phyloP scores from a whole-genome alignment of 2,888 invertebrate species.

The Physocephala rufipes region DNA sequence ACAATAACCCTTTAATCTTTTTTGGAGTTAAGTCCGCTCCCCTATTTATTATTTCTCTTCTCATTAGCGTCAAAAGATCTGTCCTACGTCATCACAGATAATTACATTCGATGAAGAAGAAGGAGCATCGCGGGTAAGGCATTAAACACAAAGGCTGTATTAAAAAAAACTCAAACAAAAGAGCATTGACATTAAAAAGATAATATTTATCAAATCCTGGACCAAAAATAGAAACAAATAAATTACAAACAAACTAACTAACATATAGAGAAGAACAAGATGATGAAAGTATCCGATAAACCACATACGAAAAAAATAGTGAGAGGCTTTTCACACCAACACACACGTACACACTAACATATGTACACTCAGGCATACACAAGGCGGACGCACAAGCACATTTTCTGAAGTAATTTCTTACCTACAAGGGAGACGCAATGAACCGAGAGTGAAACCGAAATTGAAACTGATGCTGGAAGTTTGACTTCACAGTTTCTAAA shows the following conservation, averaged over 20 bases:
- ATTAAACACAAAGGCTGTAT: not conserved
- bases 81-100: no score
- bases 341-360: not conserved
- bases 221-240: slow-evolving; percentile 18
- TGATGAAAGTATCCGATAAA: no score
- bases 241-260: slow-evolving; percentile 15
- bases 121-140: not conserved
- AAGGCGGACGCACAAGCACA: no score
- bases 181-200: not conserved
- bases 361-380: not conserved
- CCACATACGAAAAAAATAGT: no score
- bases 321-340: not conserved
- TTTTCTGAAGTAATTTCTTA: no score
- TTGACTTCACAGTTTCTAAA: no score
- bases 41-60: no score
- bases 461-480: no score
- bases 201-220: not conserved
- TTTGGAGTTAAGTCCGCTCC: no score
- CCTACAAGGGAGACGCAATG: no score
- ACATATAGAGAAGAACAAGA: slow-evolving; percentile 20
- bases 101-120: not conserved
- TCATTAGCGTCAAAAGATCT: not conserved
- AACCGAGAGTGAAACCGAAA: no score
- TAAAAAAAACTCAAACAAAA: slow-evolving; percentile 8
- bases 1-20: no score